Evolutionary conservation across 2,113 vertebrate species (phyloP).

Genomic region (Scomber scombrus): DNA sequence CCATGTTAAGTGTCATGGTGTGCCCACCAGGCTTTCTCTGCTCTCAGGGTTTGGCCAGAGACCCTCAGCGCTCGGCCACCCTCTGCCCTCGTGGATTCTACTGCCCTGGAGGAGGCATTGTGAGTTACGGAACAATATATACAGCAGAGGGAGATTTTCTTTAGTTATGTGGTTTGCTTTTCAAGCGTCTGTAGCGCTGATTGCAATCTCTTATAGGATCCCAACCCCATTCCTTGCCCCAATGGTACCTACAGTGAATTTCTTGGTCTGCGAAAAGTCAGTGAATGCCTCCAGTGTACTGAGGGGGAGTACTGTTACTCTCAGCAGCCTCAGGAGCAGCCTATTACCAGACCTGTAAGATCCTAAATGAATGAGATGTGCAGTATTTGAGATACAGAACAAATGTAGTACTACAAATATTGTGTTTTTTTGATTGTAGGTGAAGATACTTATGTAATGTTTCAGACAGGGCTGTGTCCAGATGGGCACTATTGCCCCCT

Average conservation of each 20-base stretch:
- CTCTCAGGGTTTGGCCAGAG: slow-evolving; percentile 85
- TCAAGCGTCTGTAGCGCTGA: background rate
- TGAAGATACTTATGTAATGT: slow-evolving; percentile 10
- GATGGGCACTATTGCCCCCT: slow-evolving; percentile 87
- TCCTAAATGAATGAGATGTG: background rate
- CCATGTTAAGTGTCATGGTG: slow-evolving; percentile 88
- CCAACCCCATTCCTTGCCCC: slow-evolving; percentile 87
- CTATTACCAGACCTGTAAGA: slow-evolving; percentile 88
- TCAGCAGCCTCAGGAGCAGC: slow-evolving; percentile 72
- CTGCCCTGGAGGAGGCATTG: slow-evolving; percentile 86
- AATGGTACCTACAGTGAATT: slow-evolving; percentile 88
- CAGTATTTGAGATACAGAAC: background rate
- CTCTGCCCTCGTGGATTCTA: slow-evolving; percentile 91
- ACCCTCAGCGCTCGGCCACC: slow-evolving; percentile 83
- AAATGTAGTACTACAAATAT: background rate
- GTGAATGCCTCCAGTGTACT: slow-evolving; percentile 86
- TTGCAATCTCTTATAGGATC: slow-evolving; percentile 77
- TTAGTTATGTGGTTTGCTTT: background rate
- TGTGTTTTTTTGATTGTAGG: background rate
- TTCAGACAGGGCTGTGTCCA: slow-evolving; percentile 90
- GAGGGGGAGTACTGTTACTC: slow-evolving; percentile 88
- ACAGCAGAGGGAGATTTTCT: background rate
- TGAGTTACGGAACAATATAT: slow-evolving; percentile 73
- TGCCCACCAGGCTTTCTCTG: slow-evolving; percentile 91
- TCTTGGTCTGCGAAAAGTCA: slow-evolving; percentile 84